A percentile compares a stretch with the other conserved stretches of the same genome.
Evolutionary conservation across 1,140 invertebrate species (phyloP).

Genomic region (Drosophila sechellia): DNA sequence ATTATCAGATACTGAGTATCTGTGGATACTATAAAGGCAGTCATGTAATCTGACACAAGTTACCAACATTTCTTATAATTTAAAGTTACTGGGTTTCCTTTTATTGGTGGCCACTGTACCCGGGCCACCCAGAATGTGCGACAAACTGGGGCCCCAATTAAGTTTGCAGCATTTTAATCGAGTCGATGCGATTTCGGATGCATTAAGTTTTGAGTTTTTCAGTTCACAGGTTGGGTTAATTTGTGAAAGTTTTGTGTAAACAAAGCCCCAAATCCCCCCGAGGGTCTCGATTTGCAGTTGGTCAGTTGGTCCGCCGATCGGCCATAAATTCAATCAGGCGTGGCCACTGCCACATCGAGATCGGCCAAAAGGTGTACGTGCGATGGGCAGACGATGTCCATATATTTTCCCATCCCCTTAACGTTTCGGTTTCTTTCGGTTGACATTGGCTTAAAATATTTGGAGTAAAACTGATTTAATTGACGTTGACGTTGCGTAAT

Average conservation of each 20-base stretch:
- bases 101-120: slow-evolving; percentile 42
- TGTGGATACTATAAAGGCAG: too few species aligned
- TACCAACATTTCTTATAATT: background rate
- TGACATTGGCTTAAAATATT: slow-evolving; percentile 80
- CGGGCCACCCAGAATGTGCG: slow-evolving; percentile 72
- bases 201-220: slow-evolving; percentile 51
- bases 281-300: slow-evolving; percentile 36
- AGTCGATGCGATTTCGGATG: slow-evolving; percentile 51
- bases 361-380: background rate
- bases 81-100: background rate
- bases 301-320: slow-evolving; percentile 26
- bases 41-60: background rate
- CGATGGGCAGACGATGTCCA: slow-evolving; percentile 60
- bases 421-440: slow-evolving; percentile 18
- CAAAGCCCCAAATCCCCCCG: slow-evolving; percentile 40
- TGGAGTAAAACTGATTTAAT: slow-evolving; percentile 82
- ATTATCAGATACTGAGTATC: too few species aligned
- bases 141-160: slow-evolving; percentile 73
- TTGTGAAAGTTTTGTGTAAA: slow-evolving; percentile 83
- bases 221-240: slow-evolving; percentile 70
- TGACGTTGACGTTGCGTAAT: slow-evolving; percentile 80
- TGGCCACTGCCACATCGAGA: slow-evolving; percentile 38
- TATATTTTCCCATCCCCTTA: slow-evolving; percentile 38
- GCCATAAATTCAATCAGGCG: slow-evolving; percentile 81
- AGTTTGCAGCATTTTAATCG: slow-evolving; percentile 80